Conservation (phyloP, 2,113 vertebrate genomes). For the Carassius carassius region DNA sequence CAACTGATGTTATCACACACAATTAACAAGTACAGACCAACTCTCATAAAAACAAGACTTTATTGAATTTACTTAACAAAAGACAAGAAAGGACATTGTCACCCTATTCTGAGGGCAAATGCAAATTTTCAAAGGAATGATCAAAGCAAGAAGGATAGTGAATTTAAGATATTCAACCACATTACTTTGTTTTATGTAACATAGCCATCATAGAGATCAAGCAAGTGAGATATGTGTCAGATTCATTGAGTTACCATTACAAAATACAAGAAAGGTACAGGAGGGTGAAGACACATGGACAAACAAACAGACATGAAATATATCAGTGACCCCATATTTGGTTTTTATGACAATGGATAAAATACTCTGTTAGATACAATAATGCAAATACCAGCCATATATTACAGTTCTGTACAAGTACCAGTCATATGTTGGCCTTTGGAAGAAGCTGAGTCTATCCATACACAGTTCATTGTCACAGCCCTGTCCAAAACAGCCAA, state of each 20-base stretch:
- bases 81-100: too few species aligned
- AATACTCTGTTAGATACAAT: constrained; percentile 16
- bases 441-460: too few species aligned
- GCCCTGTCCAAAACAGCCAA: neutral
- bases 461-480: neutral
- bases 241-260: neutral
- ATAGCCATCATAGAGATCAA: neutral
- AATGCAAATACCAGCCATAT: constrained; percentile 12
- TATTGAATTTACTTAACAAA: too few species aligned
- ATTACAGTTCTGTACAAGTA: constrained; percentile 41
- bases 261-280: neutral
- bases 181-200: neutral
- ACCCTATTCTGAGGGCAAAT: too few species aligned
- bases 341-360: constrained; percentile 17
- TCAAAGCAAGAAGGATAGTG: neutral
- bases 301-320: constrained; percentile 13
- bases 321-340: constrained; percentile 38
- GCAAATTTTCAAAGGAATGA: neutral
- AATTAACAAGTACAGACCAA: too few species aligned
- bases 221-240: neutral
- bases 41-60: too few species aligned
- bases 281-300: constrained; percentile 20
- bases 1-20: too few species aligned
- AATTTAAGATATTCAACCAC: constrained; percentile 6
- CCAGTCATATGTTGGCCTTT: constrained; percentile 10